These are phyloP conservation scores for Fabriciana adippe DNA, from an alignment of 2,888 invertebrate species.

Conservation along the genomic window DNA sequence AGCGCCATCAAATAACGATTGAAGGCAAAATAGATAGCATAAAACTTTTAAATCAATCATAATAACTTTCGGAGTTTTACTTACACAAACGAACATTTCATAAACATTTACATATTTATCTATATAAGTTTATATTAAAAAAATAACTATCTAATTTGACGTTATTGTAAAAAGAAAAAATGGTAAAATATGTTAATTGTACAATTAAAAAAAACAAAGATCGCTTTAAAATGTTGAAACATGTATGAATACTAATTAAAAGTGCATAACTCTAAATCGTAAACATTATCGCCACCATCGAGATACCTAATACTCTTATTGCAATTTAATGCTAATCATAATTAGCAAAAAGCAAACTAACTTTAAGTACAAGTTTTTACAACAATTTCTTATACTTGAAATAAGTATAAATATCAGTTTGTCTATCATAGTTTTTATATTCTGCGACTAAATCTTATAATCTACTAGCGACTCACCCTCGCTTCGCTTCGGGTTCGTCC, in stretches of 20 bases:
- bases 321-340: slow-evolving; percentile 34
- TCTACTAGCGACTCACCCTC: too few relatives aligned
- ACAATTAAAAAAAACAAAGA: not conserved
- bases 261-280: slow-evolving; percentile 28
- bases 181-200: not conserved
- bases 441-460: too few relatives aligned
- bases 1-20: too few relatives aligned
- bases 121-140: too few relatives aligned
- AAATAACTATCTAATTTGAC: too few relatives aligned
- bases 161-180: too few relatives aligned
- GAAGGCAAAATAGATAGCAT: too few relatives aligned
- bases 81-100: too few relatives aligned
- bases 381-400: not conserved
- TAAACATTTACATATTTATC: too few relatives aligned
- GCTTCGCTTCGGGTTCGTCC: too few relatives aligned
- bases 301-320: slow-evolving; percentile 34
- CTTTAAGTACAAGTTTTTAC: slow-evolving; percentile 1
- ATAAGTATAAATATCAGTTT: not conserved
- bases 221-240: slow-evolving; percentile 11
- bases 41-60: too few relatives aligned
- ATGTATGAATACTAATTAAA: slow-evolving; percentile 7
- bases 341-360: slow-evolving; percentile 18
- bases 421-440: not conserved
- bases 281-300: slow-evolving; percentile 24
- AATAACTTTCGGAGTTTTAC: too few relatives aligned